phyloP scores from a whole-genome alignment of 2,888 invertebrate species.

The Apotomis turbidana region DNA sequence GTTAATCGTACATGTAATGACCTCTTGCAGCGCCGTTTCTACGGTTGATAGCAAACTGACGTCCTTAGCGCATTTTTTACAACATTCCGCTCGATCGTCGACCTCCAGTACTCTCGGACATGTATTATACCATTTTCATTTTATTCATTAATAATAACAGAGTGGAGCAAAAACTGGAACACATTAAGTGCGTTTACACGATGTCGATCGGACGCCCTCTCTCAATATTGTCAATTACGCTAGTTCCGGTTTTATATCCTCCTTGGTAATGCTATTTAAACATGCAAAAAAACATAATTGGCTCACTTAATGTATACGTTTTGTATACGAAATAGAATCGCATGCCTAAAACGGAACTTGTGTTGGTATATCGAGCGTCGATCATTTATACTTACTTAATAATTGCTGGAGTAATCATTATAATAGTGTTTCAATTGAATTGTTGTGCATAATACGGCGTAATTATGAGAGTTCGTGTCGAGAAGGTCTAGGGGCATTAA shows the following conservation, averaged over 20 bases:
- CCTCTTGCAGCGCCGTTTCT: conserved; percentile 58
- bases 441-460: conserved; percentile 13
- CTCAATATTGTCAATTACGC: conserved; percentile 68
- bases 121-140: conserved; percentile 74
- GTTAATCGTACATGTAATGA: conserved; percentile 68
- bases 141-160: conserved; percentile 76
- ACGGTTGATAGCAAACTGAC: conserved; percentile 67
- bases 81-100: conserved; percentile 75
- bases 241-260: conserved; percentile 81
- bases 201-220: conserved; percentile 43
- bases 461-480: conserved; percentile 2
- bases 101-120: conserved; percentile 75
- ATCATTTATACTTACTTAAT: not conserved
- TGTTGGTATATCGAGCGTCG: not conserved
- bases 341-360: not conserved
- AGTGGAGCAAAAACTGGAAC: conserved; percentile 72
- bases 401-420: conserved; percentile 15
- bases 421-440: conserved; percentile 26
- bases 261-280: conserved; percentile 66
- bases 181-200: conserved; percentile 71
- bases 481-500: not conserved
- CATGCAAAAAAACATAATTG: conserved; percentile 66
- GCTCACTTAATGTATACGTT: conserved; percentile 63
- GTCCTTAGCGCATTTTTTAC: conserved; percentile 80
- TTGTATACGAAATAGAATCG: conserved; percentile 50